These are phyloP conservation scores for Brachionichthys hirsutus DNA, from an alignment of 2,113 vertebrate genomes.

Conservation along the genomic window DNA sequence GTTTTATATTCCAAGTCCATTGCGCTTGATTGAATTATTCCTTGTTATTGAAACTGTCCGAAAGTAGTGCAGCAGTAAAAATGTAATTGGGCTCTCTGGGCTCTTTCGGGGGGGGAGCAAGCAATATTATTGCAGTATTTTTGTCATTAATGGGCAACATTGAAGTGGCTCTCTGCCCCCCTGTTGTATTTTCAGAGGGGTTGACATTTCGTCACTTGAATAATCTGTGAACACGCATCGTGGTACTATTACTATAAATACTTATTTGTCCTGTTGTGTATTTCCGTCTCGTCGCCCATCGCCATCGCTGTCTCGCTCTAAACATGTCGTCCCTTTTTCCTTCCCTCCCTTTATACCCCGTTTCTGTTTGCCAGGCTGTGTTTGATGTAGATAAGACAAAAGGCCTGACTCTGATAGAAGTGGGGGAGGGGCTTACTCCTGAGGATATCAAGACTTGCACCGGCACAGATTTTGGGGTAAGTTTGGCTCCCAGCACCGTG, in stretches of 20 bases:
- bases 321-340: constrained; percentile 1
- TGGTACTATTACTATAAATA: neutral
- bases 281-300: constrained; percentile 8
- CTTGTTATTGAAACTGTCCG: neutral
- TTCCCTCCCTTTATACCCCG: neutral
- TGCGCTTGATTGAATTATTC: neutral
- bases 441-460: constrained; percentile 93
- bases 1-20: constrained; percentile 3
- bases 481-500: neutral
- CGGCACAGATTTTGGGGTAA: constrained; percentile 88
- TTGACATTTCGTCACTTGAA: constrained; percentile 16
- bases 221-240: neutral
- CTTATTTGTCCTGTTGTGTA: neutral
- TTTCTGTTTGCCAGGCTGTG: constrained; percentile 81
- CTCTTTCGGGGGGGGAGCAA: constrained; percentile 12
- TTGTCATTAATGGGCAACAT: constrained; percentile 31
- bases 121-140: constrained; percentile 48
- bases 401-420: constrained; percentile 90
- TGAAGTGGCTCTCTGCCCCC: constrained; percentile 30
- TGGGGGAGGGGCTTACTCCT: constrained; percentile 89
- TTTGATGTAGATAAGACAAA: constrained; percentile 92
- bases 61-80: constrained; percentile 22
- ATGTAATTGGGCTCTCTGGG: constrained; percentile 21
- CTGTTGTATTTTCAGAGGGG: constrained; percentile 5
- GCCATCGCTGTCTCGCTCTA: neutral